A percentile compares a stretch with the other conserved stretches of the same genome.
Conservation (phyloP, 2,113 vertebrate species). For the Limanda limanda region DNA sequence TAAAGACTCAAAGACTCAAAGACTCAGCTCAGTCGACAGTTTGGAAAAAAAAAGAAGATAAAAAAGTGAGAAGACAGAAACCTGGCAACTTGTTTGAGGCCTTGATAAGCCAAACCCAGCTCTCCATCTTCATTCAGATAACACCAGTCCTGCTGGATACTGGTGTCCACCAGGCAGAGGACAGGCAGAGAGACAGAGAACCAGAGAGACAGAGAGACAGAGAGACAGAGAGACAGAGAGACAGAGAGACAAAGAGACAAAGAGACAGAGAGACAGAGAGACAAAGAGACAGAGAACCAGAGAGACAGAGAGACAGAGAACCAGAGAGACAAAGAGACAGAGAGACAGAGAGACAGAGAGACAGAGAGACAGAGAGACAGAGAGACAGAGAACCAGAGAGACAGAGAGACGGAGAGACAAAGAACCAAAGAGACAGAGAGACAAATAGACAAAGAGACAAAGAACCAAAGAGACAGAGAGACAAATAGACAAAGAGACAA, state of each 20-base stretch:
- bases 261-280: conserved; percentile 11
- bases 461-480: not conserved
- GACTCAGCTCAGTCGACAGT: not conserved
- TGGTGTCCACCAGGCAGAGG: conserved; percentile 47
- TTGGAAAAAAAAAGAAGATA: not conserved
- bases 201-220: not conserved
- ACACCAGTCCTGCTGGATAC: conserved; percentile 87
- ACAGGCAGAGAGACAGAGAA: conserved; percentile 35
- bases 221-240: conserved; percentile 30
- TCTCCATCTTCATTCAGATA: conserved; percentile 96
- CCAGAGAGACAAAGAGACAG: not conserved
- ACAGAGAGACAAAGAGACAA: conserved; percentile 10
- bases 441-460: too few species aligned
- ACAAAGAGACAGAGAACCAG: not conserved
- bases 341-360: conserved; percentile 20
- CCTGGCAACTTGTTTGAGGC: conserved; percentile 97
- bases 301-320: conserved; percentile 5
- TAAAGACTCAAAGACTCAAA: not conserved
- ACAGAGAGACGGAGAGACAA: not conserved
- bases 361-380: conserved; percentile 51
- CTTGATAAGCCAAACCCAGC: conserved; percentile 93
- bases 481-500: not conserved
- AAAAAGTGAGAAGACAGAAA: conserved; percentile 62
- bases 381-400: conserved; percentile 6
- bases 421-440: too few species aligned